A percentile compares a stretch with the other conserved stretches of the same genome.
phyloP scores from a whole-genome alignment of 2,113 vertebrate genomes.

The Speoplatyrhinus poulsoni region DNA sequence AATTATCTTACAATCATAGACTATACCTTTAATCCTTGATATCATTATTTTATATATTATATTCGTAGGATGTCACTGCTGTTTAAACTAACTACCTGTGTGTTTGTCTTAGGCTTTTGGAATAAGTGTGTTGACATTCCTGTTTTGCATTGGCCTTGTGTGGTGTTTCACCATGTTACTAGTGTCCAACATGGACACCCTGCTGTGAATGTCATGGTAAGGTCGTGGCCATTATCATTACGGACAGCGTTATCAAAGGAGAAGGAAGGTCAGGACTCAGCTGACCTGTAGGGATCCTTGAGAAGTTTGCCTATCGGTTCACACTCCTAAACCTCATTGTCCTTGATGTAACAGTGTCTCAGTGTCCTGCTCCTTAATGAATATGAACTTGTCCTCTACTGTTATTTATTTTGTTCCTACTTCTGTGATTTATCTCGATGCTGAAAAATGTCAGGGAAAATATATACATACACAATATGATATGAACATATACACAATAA shows the following conservation, averaged over 20 bases:
- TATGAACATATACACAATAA: neutral
- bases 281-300: too few species aligned
- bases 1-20: too few species aligned
- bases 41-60: too few species aligned
- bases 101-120: neutral
- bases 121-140: neutral
- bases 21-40: too few species aligned
- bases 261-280: too few species aligned
- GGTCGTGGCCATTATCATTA: constrained; percentile 73
- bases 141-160: constrained; percentile 46
- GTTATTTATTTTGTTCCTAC: constrained; percentile 3
- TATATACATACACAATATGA: constrained; percentile 15
- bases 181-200: constrained; percentile 77
- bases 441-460: constrained; percentile 11
- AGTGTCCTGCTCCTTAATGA: constrained; percentile 15
- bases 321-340: neutral
- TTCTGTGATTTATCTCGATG: neutral
- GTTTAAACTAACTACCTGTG: neutral
- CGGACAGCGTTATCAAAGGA: neutral
- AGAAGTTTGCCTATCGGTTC: too few species aligned
- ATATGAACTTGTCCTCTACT: neutral
- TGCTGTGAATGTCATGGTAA: constrained; percentile 76
- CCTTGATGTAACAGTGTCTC: neutral
- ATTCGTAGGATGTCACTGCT: neutral
- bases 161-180: constrained; percentile 67